Percentiles rank a stretch among this genome's conserved stretches.
phyloP scores from a whole-genome alignment of 1,140 invertebrate genomes.

The Conus ventricosus region DNA sequence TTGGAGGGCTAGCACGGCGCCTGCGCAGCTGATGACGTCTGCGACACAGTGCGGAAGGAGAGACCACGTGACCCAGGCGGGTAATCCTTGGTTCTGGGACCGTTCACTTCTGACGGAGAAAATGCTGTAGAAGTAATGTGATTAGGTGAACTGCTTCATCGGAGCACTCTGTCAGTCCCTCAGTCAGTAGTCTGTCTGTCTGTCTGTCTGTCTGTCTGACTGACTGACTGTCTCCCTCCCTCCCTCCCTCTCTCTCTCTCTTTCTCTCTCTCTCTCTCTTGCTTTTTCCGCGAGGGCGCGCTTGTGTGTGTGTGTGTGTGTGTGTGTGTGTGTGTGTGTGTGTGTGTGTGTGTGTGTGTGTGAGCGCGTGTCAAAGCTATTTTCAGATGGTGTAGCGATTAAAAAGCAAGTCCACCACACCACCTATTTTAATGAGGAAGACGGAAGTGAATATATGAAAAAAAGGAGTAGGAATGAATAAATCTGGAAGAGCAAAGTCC shows the following conservation, averaged over 20 bases:
- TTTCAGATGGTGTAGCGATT: too few species aligned
- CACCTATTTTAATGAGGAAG: too few species aligned
- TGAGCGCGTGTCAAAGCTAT: too few species aligned
- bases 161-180: neutral
- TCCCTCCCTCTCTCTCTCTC: neutral
- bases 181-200: neutral
- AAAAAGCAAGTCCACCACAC: too few species aligned
- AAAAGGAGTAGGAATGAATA: too few species aligned
- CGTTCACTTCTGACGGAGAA: neutral
- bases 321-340: too few species aligned
- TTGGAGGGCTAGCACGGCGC: neutral
- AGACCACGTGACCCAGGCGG: conserved; percentile 7
- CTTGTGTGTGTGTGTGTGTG: too few species aligned
- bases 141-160: too few species aligned
- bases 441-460: too few species aligned
- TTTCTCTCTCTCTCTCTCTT: neutral
- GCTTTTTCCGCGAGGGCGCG: too few species aligned
- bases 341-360: too few species aligned
- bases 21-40: conserved; percentile 28
- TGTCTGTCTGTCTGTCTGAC: neutral
- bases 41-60: conserved; percentile 13
- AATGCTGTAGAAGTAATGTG: neutral
- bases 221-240: neutral
- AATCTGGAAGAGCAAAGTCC: too few species aligned
- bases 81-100: neutral